Evolutionary conservation across 2,888 invertebrate genomes (phyloP).

Genomic region (Ecdyonurus torrentis): DNA sequence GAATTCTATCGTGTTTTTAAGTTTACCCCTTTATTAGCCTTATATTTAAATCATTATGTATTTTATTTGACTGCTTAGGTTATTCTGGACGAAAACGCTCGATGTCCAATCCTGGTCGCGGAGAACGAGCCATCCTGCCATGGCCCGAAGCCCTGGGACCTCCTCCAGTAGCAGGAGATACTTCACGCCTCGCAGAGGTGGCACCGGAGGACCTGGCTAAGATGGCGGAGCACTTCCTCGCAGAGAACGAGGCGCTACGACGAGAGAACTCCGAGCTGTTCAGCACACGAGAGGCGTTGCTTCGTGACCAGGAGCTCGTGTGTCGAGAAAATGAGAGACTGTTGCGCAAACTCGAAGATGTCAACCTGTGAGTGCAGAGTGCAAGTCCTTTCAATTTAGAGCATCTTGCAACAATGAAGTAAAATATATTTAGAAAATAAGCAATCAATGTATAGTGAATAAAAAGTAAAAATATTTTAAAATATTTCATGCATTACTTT

Average conservation of each 20-base stretch:
- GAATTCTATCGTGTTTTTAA: no score
- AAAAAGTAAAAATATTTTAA: no score
- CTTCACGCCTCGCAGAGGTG: slow-evolving; percentile 54
- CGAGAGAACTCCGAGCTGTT: slow-evolving; percentile 76
- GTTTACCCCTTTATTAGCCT: no score
- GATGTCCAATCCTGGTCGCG: neutral
- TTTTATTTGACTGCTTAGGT: neutral
- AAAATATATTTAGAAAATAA: no score
- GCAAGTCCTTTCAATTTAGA: no score
- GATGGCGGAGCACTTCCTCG: slow-evolving; percentile 69
- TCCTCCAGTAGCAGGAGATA: slow-evolving; percentile 47
- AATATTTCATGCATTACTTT: no score
- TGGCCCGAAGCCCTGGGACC: slow-evolving; percentile 20
- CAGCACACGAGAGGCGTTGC: slow-evolving; percentile 56
- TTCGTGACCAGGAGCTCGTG: slow-evolving; percentile 77
- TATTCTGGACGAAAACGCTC: neutral
- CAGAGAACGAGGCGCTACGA: slow-evolving; percentile 58
- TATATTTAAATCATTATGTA: neutral
- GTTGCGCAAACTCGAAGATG: slow-evolving; percentile 72
- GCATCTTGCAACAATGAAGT: no score
- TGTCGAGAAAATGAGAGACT: slow-evolving; percentile 82
- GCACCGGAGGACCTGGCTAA: slow-evolving; percentile 67
- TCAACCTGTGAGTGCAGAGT: slow-evolving; percentile 62
- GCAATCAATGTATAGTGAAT: no score
- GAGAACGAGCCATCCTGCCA: neutral